phyloP scores from a whole-genome alignment of 2,113 vertebrate genomes.

The Sphaerodactylus townsendi region DNA sequence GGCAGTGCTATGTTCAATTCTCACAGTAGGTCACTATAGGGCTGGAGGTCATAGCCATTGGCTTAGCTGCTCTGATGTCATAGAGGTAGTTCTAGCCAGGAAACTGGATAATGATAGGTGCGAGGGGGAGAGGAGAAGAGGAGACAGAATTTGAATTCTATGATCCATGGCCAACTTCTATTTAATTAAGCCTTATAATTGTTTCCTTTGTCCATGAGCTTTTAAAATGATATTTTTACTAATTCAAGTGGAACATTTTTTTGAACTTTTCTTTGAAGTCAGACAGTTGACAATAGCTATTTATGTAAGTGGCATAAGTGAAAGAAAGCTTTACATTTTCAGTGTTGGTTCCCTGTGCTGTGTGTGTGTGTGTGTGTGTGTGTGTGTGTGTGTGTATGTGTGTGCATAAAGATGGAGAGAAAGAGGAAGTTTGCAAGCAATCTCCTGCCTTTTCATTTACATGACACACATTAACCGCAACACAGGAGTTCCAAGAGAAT shows the following conservation, averaged over 20 bases:
- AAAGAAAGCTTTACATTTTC: constrained; percentile 11
- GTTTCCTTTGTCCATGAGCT: neutral
- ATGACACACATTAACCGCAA: constrained; percentile 83
- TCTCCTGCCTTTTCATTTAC: constrained; percentile 79
- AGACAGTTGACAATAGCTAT: neutral
- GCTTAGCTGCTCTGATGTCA: neutral
- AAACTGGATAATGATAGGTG: neutral
- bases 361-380: neutral
- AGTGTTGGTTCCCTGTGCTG: constrained; percentile 15
- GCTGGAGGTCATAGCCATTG: neutral
- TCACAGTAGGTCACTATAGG: neutral
- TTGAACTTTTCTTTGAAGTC: neutral
- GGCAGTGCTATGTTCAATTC: neutral
- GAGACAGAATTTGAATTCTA: neutral
- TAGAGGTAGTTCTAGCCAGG: neutral
- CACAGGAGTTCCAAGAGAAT: constrained; percentile 83
- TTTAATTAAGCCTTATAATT: neutral
- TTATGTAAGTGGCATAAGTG: constrained; percentile 7
- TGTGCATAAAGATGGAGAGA: constrained; percentile 33
- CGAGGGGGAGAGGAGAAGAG: neutral
- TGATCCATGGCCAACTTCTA: neutral
- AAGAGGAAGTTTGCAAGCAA: constrained; percentile 74
- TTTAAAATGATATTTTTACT: neutral
- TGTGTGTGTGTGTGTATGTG: neutral
- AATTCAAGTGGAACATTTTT: neutral